Percentiles rank a stretch among this genome's conserved stretches.
These are phyloP conservation scores for Leptura quadrifasciata DNA, from an alignment of 2,888 invertebrate species.

Conservation along the genomic window DNA sequence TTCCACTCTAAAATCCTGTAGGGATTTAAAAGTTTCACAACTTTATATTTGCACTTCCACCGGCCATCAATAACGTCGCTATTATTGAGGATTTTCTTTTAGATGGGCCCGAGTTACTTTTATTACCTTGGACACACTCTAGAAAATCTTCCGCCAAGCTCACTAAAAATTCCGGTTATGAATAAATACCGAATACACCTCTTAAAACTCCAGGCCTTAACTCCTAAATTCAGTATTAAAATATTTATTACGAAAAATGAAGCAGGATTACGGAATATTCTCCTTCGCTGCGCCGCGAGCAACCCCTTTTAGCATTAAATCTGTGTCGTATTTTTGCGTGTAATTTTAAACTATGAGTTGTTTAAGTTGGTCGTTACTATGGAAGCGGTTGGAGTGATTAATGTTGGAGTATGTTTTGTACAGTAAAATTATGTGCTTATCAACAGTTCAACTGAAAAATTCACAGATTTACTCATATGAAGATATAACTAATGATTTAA, in stretches of 20 bases:
- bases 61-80: conserved; percentile 49
- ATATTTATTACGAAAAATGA: conserved; percentile 33
- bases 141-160: conserved; percentile 8
- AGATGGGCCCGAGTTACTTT: conserved; percentile 36
- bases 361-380: neutral
- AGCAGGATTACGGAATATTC: conserved; percentile 20
- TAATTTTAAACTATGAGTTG: conserved; percentile 6
- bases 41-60: conserved; percentile 44
- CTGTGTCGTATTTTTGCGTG: conserved; percentile 21
- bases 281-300: neutral
- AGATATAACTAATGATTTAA: neutral
- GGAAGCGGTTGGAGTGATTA: neutral
- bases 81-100: conserved; percentile 43
- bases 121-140: conserved; percentile 25
- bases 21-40: conserved; percentile 46
- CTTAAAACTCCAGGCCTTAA: neutral
- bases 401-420: neutral
- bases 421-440: neutral
- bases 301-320: conserved; percentile 12
- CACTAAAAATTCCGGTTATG: neutral
- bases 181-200: conserved; percentile 27
- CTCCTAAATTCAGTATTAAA: conserved; percentile 23
- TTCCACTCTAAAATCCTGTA: conserved; percentile 18
- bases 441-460: neutral
- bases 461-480: neutral